Base-by-base conservation (phyloP, 92 coral and sea anemone species). In the Epizoanthus illoricatus region DNA sequence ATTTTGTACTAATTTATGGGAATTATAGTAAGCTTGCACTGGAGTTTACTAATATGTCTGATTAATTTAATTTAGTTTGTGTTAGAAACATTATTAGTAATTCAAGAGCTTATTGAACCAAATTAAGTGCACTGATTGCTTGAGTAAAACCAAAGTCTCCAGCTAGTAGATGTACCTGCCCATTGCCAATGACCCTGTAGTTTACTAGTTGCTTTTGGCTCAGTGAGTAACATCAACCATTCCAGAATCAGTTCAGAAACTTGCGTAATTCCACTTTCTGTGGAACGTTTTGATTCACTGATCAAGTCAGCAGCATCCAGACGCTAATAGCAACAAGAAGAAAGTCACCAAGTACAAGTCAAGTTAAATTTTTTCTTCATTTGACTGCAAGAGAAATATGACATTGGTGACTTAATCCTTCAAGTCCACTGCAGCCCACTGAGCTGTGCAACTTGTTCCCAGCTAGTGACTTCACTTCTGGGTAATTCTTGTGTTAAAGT, bases 381-480 rank as follows among this genome's bases (percentile, higher is more conserved):
- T 19, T 23, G 43, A 17, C 55, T 63, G 16, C 54, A 10, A 23
- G 24, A 16, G 15, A 42, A 63, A 78, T 78, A 41, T 42, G 60
- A 21, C 64, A 78, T 57, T 40, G 65, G 71, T 78, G 82, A 78
- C 71, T 78, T 78, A 19, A 78, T 78, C 58, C 61, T 78, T 78
- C 82, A 42, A 78, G 82, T 71, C 71, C 82, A 78, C 4, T 78
- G 82, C 82, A 78, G 82, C 82, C 45, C 82, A 78, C 6, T 78
- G 82, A 20, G 18, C 82, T 78, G 82, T 78, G 15, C 59, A 42
- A 42, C 11, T 2, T 4, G 5, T 40, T 78, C 56, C 28, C 41
- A 41, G 10, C 42, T 70, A 20, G 71, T 78, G 82, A 78, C 82
- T 78, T 78, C 69, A 63, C 71, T 62, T 78, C 28, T 78, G 82